Conservation (phyloP, 2,113 vertebrate species). For the Theristicus caerulescens region DNA sequence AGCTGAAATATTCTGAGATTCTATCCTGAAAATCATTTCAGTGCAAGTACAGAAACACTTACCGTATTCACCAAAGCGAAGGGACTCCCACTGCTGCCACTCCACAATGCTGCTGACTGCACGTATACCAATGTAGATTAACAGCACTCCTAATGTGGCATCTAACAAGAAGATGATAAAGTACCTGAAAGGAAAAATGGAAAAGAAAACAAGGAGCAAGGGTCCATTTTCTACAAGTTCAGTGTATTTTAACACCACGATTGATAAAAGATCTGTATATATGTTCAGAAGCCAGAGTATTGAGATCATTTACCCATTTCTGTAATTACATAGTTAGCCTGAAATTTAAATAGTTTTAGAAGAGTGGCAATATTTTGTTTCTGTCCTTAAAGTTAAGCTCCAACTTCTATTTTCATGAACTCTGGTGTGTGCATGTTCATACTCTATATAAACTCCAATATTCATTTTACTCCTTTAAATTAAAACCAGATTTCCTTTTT, state of each 20-base stretch:
- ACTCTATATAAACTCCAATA: background rate
- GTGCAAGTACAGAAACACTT: conserved; percentile 33
- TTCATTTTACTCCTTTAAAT: background rate
- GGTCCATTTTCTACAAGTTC: background rate
- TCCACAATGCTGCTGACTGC: conserved; percentile 90
- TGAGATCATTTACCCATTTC: background rate
- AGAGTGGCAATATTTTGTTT: background rate
- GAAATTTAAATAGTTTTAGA: background rate
- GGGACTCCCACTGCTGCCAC: conserved; percentile 95
- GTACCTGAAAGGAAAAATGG: conserved; percentile 79
- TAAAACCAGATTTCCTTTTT: background rate
- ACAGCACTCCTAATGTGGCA: conserved; percentile 93
- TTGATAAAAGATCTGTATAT: background rate
- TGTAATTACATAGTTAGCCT: background rate
- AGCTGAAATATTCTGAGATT: background rate
- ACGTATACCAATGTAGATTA: conserved; percentile 92
- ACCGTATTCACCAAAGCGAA: conserved; percentile 99
- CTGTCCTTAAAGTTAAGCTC: background rate
- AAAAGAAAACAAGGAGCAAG: background rate
- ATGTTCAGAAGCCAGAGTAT: background rate
- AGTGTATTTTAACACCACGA: background rate
- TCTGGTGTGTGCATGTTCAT: too few species aligned
- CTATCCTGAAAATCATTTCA: background rate
- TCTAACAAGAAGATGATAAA: conserved; percentile 98
- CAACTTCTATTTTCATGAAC: background rate